A percentile compares a stretch with the other conserved stretches of the same genome.
Evolutionary conservation across 2,888 invertebrate species (phyloP).

Genomic region (Lasioglossum vierecki): DNA sequence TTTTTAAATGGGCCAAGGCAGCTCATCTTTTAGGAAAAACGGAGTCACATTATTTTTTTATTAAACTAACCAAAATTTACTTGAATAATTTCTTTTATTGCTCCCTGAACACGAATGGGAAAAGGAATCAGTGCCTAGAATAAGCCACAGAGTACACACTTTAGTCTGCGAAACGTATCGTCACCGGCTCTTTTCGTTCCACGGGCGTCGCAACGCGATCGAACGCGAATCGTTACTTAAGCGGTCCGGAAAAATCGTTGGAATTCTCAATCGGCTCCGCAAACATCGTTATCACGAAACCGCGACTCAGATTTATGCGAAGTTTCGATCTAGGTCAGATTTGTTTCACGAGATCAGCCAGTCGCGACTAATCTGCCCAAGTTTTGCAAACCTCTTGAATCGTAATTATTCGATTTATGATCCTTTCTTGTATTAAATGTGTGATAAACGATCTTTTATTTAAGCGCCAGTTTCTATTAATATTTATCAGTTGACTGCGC

Average conservation of each 20-base stretch:
- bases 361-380: background rate
- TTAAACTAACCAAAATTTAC: background rate
- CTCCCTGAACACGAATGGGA: background rate
- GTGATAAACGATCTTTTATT: background rate
- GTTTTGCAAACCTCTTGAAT: background rate
- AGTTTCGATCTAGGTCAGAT: conserved; percentile 4
- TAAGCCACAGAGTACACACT: background rate
- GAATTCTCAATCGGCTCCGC: conserved; percentile 7
- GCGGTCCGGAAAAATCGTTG: conserved; percentile 14
- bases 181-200: background rate
- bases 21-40: background rate
- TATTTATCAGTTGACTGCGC: background rate
- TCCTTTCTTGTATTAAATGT: background rate
- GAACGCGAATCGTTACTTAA: conserved; percentile 13
- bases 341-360: background rate
- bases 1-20: background rate
- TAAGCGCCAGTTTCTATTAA: background rate
- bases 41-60: too few relatives aligned
- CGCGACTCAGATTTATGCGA: background rate
- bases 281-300: conserved; percentile 6
- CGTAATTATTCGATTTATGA: background rate
- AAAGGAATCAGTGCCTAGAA: background rate
- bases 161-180: background rate
- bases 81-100: background rate
- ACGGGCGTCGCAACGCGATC: background rate